Base-by-base conservation (phyloP, 2,113 vertebrate species). In the Rhinogobius similis region DNA sequence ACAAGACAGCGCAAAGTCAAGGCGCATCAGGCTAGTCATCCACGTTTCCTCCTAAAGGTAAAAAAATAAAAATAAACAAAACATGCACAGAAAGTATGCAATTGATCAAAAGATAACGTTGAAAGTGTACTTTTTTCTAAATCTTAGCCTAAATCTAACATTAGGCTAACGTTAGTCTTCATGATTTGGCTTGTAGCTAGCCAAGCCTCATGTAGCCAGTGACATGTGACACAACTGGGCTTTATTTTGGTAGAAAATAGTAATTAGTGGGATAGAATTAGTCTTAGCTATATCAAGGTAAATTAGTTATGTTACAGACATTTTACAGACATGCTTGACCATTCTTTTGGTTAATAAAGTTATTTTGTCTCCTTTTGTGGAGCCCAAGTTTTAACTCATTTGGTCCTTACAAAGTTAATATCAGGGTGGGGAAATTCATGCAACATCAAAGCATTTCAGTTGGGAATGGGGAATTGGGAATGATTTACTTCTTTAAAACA, bases 401-500 rank as follows among this genome's bases (percentile, higher is more conserved):
- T 29, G 55, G 24, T 58, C 26, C 29, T 29, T 16, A 29, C 12
- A 58, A 58, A 18, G 55, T 29, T 58, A 21, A 63, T 41, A 24
- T 41, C 43, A 41, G 20, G n/a, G 59, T n/a, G 61, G n/a, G 62
- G 36, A 63, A 43, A 41, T 63, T 21, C 41, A 63, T 24, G 5
- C 32, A 24, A 39, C 36, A 43, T 63, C 58, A 61, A 63, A 63
- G 39, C 20, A 21, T 38, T 62, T 38, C 32, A 62, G n/a, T 29
- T 21, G n/a, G n/a, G 21, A 43, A 21, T 58, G 58, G 32, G 10
- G 53, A 62, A 72, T 14, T 23, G 44, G 26, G 41, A 18, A 39
- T 38, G 13, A 50, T 26, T 10, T 23, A 72, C 38, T 82, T 78
- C 56, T 73, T 79, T 9, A 69, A 66, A 75, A 61, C 23, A 13